These are phyloP conservation scores for Microcebus lehilahytsara DNA, from an alignment of 2,113 vertebrate genomes.

Conservation along the genomic window DNA sequence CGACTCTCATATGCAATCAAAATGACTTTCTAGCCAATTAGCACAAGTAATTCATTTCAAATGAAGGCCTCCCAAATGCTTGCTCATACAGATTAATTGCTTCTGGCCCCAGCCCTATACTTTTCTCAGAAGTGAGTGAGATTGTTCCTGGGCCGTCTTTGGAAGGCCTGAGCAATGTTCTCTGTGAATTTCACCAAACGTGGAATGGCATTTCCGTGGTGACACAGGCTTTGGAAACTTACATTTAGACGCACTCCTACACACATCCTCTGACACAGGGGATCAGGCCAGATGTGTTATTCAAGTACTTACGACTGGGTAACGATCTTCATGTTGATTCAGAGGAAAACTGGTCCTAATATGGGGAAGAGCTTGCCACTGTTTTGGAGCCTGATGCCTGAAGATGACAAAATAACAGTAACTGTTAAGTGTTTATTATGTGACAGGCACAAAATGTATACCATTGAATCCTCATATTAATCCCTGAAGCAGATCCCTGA, in stretches of 20 bases:
- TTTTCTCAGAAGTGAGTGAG: constrained; percentile 52
- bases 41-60: constrained; percentile 44
- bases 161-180: constrained; percentile 15
- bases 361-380: background rate
- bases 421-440: background rate
- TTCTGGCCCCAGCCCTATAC: constrained; percentile 35
- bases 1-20: constrained; percentile 48
- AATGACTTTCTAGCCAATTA: constrained; percentile 58
- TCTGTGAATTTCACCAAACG: constrained; percentile 50
- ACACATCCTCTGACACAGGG: constrained; percentile 26
- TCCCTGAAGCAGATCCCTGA: background rate
- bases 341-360: background rate
- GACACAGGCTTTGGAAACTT: constrained; percentile 40
- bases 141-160: background rate
- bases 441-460: background rate
- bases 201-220: constrained; percentile 54
- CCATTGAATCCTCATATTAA: background rate
- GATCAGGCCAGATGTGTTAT: constrained; percentile 46
- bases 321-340: background rate
- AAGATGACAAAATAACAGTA: background rate
- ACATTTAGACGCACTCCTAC: constrained; percentile 48
- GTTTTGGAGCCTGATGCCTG: background rate
- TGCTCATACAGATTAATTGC: constrained; percentile 39
- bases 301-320: background rate
- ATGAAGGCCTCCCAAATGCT: constrained; percentile 18